A percentile compares a stretch with the other conserved stretches of the same genome.
Evolutionary conservation across 2,797 vertebrate genomes (phyloP).

Genomic region (Vespertilio murinus): DNA sequence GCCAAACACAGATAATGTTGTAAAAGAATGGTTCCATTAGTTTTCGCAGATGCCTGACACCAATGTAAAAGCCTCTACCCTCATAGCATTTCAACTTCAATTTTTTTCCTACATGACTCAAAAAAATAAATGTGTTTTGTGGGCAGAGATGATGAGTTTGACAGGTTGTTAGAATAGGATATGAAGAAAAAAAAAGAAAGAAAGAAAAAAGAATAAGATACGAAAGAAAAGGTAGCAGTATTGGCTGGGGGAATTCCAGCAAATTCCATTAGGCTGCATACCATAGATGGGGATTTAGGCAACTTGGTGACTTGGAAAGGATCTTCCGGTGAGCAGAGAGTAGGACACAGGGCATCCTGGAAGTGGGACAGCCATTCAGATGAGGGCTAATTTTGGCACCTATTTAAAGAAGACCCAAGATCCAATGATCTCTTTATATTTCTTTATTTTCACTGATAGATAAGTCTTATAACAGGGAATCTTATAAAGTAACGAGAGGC

Average conservation of each 20-base stretch:
- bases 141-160: slow-evolving; percentile 66
- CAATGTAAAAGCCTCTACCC: slow-evolving; percentile 66
- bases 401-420: neutral
- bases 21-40: slow-evolving; percentile 69
- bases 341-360: neutral
- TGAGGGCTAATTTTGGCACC: neutral
- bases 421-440: neutral
- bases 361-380: neutral
- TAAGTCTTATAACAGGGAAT: neutral
- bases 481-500: neutral
- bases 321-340: neutral
- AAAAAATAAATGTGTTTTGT: slow-evolving; percentile 73
- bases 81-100: slow-evolving; percentile 60
- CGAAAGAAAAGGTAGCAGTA: slow-evolving; percentile 49
- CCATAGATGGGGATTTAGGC: neutral
- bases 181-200: no score
- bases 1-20: slow-evolving; percentile 71
- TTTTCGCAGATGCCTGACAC: slow-evolving; percentile 59
- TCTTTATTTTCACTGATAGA: neutral
- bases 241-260: slow-evolving; percentile 10
- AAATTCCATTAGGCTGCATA: neutral
- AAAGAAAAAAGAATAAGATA: slow-evolving; percentile 56
- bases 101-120: slow-evolving; percentile 68
- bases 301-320: neutral
- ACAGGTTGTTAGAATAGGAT: slow-evolving; percentile 67